These are phyloP conservation scores for Elysia chlorotica DNA, from an alignment of 1,140 invertebrate species.

Conservation along the genomic window DNA sequence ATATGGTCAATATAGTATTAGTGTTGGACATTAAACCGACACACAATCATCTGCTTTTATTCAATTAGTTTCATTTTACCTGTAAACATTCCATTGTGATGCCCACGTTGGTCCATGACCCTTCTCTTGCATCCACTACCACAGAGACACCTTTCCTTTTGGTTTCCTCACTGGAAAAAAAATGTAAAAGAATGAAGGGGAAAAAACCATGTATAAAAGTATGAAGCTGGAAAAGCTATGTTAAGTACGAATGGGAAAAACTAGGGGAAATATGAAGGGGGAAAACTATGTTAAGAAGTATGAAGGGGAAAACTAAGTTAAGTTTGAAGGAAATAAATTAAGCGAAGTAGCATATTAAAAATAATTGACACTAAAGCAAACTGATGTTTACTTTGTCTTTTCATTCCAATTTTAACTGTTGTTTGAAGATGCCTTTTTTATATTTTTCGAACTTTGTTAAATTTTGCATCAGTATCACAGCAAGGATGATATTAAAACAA, in stretches of 20 bases:
- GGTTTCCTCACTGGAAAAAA: constrained; percentile 52
- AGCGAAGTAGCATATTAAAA: too few species aligned
- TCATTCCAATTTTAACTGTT: too few species aligned
- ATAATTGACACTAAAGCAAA: too few species aligned
- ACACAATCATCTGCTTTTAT: neutral
- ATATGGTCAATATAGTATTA: neutral
- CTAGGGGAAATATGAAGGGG: neutral
- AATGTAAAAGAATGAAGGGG: neutral
- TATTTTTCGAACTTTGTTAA: too few species aligned
- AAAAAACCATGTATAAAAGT: neutral
- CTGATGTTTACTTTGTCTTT: too few species aligned
- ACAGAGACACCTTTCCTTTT: constrained; percentile 50
- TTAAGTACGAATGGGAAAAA: neutral
- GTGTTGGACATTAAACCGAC: neutral
- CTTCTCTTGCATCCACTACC: constrained; percentile 54
- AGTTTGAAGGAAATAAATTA: neutral
- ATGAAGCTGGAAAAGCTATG: neutral
- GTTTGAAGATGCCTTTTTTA: too few species aligned
- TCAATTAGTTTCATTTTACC: constrained; percentile 31
- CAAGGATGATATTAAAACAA: too few species aligned
- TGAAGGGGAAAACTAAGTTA: neutral
- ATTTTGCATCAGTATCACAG: too few species aligned
- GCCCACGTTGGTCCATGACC: constrained; percentile 52
- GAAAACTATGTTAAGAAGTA: neutral
- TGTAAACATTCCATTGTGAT: constrained; percentile 48